Base-by-base conservation (phyloP, 1,140 invertebrate species). In the Andricus grossulariae region DNA sequence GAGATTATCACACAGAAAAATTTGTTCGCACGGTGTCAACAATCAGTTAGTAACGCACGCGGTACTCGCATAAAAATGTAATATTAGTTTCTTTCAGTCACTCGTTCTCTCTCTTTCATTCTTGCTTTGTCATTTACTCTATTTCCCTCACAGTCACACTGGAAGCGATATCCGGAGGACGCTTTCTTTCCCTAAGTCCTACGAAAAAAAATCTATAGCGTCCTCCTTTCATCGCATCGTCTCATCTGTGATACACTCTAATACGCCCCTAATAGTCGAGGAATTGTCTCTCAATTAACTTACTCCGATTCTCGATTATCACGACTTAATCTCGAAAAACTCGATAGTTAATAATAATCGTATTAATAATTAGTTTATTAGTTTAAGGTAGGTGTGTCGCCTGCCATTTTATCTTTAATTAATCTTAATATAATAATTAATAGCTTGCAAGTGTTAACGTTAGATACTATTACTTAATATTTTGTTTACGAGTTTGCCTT, bases 381-480 rank as follows among this genome's bases (percentile, higher is more conserved):
- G 85, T 87, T 83, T 86, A 88, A 87, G 82, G 86, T 88, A 89
- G 83, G 82, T 87, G 84, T 80, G 81, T 82, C 82, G 82, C 78
- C 75, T 71, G 80, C 74, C 86, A 80, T 60, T 85, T 85, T 88
- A 88, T 85, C 77, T 82, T 88, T 88, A 90, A 86, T 90, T 90
- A 88, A 87, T 91, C 88, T 86, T 90, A 89, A 88, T 90, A 89
- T 90, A 87, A 90, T 91, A 89, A 89, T 90, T 87, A 90, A 90
- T 91, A 90, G 88, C 87, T 90, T 90, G 88, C 89, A 91, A 90
- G 87, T 90, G 86, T 90, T 91, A 91, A 91, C 90, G 87, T 90
- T 91, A 91, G 85, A 90, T 90, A 90, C 89, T 90, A 88, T 91
- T 90, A 90, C 88, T 90, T 90, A 91, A 88, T 85, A 87, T 90